Base-by-base conservation (phyloP, 2,113 vertebrate species). In the Crotophaga sulcirostris region DNA sequence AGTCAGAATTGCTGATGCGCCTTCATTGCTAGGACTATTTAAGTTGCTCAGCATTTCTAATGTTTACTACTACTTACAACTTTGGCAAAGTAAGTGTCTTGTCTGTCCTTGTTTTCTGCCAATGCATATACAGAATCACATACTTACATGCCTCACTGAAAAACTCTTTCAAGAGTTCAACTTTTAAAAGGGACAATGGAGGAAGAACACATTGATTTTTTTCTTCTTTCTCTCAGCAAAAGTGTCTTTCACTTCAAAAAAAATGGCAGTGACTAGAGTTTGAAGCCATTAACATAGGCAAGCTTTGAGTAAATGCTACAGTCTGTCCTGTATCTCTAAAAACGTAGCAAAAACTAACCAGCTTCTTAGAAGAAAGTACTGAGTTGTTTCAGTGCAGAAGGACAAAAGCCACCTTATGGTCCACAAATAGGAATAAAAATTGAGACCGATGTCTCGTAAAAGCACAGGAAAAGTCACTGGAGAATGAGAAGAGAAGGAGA, bases 131-230 rank as follows among this genome's bases (percentile, higher is more conserved):
- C 1, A 62, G 16, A 76, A 92, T 85, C 7, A 33, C 10, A 40
- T 7, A 56, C 3, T 58, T 49, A 33, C 5, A 33, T 2, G 5
- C 7, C 15, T 47, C 45, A 66, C 1, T 0, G 1, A 89, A 84
- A 86, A 64, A 38, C 3, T 23, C 1, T 3, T 68, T 64, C 21
- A 69, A 4, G 11, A 87, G 12, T 63, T 59, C 38, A 36, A 25
- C 76, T 95, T 87, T 76, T n/a, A 13, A 80, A 90, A 72, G 24
- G 5, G 76, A 38, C 31, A 62, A 31, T 25, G 38, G 13, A 81
- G 51, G 10, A 68, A 92, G 88, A 68, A 7, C 4, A 55, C 7
- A 54, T 19, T 3, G 23, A 28, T 18, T 18, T 28, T 28, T 31
- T 73, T 55, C 21, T 59, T 44, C 10, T 19, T 73, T 63, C 29